Evolutionary conservation across 2,113 vertebrate species (phyloP), one percentile per base, ranked within the genome.

Genomic region (Megaleporinus macrocephalus): DNA sequence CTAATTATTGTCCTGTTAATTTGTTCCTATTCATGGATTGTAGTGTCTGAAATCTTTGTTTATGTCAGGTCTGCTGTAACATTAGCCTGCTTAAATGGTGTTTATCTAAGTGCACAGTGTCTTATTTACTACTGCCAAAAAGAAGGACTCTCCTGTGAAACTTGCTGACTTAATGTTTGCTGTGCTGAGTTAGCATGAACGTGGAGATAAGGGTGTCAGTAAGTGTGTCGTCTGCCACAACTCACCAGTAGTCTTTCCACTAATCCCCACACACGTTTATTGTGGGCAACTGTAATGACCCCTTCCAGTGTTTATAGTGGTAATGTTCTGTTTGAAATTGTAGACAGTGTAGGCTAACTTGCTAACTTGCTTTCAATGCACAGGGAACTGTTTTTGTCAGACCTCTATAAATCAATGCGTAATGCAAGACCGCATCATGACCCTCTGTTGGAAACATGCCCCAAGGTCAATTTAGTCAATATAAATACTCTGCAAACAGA

Each of bases 331-430:
- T 26, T 1, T 55, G 14, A n/a, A 57, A 57, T n/a, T 33, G 51
- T n/a, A 41, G 20, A 2, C 33, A 44, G 33, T 41, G 30, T 24
- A 18, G 49, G 10, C 18, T 57, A 15, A 47, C 26, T 47, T 59
- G 10, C 18, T 57, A 15, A 47, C 26, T 47, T 59, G 11, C 14
- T 0, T 22, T 15, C 13, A 4, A 16, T 20, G 30, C 53, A n/a
- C 15, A 15, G 36, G 57, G 22, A 51, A 24, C 70, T 76, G 41
- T 44, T 63, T 33, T 30, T 57, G 18, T 11, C 59, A 61, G 49
- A 30, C 61, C 18, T 61, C 61, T n/a, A 78, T 73, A 72, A 69
- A 55, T 82, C 70, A 74, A 85, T 79, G 79, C 53, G 14, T 66
- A 22, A 59, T 57, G 51, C 57, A 51, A 10, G 30, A 70, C 2